Conservation (phyloP, 2,888 invertebrate genomes). For the Drosophila sordidula region DNA sequence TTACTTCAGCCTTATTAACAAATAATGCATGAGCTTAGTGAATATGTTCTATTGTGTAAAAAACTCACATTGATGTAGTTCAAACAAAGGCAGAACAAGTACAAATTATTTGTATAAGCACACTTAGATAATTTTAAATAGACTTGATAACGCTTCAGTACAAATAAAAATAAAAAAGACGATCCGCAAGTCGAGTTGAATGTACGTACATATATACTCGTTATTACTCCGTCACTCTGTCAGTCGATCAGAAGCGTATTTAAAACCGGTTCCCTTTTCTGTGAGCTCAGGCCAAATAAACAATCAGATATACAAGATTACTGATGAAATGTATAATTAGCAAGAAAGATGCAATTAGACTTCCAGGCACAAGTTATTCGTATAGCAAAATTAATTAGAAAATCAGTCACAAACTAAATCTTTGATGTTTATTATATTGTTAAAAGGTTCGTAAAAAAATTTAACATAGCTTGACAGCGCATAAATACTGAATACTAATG, state of each 20-base stretch:
- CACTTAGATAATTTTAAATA: background rate
- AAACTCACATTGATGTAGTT: background rate
- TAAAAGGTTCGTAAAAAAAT: background rate
- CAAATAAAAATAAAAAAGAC: conserved; percentile 30
- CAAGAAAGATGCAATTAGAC: conserved; percentile 58
- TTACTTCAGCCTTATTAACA: background rate
- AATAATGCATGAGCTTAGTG: background rate
- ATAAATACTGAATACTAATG: background rate
- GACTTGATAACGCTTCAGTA: background rate
- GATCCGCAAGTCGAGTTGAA: conserved; percentile 4
- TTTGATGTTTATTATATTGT: background rate
- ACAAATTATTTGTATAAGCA: conserved; percentile 5
- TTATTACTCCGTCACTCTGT: conserved; percentile 23
- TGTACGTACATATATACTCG: conserved; percentile 5
- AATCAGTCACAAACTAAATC: conserved; percentile 5
- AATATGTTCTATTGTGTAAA: background rate
- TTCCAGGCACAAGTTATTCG: conserved; percentile 22
- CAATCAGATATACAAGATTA: conserved; percentile 37
- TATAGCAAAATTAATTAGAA: conserved; percentile 14
- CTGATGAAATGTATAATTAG: conserved; percentile 47
- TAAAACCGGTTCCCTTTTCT: conserved; percentile 59
- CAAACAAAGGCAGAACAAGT: background rate
- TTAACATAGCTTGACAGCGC: background rate
- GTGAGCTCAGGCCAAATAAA: conserved; percentile 20
- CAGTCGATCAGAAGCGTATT: conserved; percentile 56